phyloP scores from a whole-genome alignment of 2,113 vertebrate species.

The Nesoenas mayeri region DNA sequence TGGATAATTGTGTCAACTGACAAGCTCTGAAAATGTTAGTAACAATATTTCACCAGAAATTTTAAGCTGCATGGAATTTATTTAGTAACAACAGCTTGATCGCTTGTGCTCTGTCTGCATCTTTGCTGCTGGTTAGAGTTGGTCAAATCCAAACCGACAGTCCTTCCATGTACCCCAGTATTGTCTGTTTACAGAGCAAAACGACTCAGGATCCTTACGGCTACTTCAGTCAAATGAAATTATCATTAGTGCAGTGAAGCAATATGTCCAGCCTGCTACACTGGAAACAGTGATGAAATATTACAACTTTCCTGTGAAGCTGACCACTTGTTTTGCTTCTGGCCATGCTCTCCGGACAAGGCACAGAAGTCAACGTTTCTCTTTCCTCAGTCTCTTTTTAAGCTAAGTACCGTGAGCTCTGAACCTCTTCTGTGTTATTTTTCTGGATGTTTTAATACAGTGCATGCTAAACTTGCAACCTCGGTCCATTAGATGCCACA shows the following conservation, averaged over 20 bases:
- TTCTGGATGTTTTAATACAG: background rate
- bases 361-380: background rate
- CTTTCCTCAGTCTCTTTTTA: background rate
- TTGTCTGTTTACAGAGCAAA: background rate
- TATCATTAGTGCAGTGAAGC: background rate
- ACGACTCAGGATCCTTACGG: background rate
- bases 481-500: accelerated
- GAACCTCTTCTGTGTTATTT: background rate
- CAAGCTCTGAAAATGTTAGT: background rate
- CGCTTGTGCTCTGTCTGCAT: background rate
- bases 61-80: background rate
- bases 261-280: background rate
- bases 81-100: background rate
- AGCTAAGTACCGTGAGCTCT: background rate
- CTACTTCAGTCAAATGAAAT: background rate
- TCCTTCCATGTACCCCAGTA: background rate
- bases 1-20: background rate
- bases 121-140: background rate
- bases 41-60: background rate
- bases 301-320: background rate
- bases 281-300: background rate
- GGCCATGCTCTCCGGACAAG: background rate
- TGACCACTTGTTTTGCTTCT: background rate
- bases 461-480: background rate
- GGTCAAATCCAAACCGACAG: background rate